Percentiles rank a stretch among this genome's conserved stretches.
Evolutionary conservation across 2,113 vertebrate genomes (phyloP).

Genomic region (Thamnaconus septentrionalis): DNA sequence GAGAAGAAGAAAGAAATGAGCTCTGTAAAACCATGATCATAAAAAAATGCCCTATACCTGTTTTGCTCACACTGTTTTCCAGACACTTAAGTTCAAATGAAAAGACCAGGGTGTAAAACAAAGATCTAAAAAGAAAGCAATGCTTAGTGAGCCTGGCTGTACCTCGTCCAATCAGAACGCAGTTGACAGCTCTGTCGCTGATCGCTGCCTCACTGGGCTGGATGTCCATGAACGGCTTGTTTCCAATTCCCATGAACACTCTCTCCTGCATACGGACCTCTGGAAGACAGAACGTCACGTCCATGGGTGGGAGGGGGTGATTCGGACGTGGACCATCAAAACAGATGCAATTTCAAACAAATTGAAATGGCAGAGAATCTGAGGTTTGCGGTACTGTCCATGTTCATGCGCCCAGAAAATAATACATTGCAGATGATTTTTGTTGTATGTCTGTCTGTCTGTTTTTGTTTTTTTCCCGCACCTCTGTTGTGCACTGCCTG

Average conservation of each 20-base stretch:
- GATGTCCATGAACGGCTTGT: slow-evolving; percentile 82
- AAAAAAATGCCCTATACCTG: too few relatives aligned
- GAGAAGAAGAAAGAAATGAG: not conserved
- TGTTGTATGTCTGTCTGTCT: too few relatives aligned
- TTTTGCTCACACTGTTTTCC: too few relatives aligned
- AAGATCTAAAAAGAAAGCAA: not conserved
- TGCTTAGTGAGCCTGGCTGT: not conserved
- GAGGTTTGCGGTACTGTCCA: too few relatives aligned
- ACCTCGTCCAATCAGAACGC: slow-evolving; percentile 71
- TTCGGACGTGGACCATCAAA: too few relatives aligned
- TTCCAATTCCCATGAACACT: slow-evolving; percentile 81
- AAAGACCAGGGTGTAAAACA: too few relatives aligned
- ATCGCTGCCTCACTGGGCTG: slow-evolving; percentile 81
- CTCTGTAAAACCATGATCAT: not conserved
- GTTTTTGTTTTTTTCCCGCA: slow-evolving; percentile 22
- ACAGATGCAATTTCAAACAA: not conserved
- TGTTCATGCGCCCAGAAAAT: too few relatives aligned
- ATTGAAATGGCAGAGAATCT: not conserved
- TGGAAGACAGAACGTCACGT: slow-evolving; percentile 27
- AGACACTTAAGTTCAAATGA: too few relatives aligned
- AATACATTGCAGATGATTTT: too few relatives aligned
- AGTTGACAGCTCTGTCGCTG: slow-evolving; percentile 75
- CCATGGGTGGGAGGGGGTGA: too few relatives aligned
- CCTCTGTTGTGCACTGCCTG: slow-evolving; percentile 79
- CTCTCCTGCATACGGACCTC: slow-evolving; percentile 82